Base-by-base conservation (phyloP, 2,113 vertebrate species). In the Ophthalmolycus amberensis region DNA sequence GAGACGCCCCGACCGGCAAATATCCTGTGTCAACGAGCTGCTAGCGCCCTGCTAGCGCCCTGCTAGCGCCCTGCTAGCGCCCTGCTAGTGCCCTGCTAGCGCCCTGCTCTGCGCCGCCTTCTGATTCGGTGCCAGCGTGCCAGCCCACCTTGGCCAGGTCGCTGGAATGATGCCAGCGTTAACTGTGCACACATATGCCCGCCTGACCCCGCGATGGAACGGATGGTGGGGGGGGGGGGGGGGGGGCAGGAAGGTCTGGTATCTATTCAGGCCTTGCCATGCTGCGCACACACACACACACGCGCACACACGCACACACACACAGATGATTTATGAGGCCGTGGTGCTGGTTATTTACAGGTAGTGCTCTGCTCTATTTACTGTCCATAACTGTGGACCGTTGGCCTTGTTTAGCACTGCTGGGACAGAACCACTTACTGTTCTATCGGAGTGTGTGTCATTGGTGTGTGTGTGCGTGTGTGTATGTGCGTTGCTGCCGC, bases 321-420 rank as follows among this genome's bases (percentile, higher is more conserved):
- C 56, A 70, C 52, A 25, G 1, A 75, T 77, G 82, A 93, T 91
- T 93, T 92, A 90, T 84, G 88, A 85, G 88, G 48, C 72, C 76
- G 42, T 72, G 68, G 76, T 88, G 81, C 54, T 73, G 84, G 84
- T 91, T 92, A 93, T 94, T 93, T 90, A 92, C 90, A 90, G 91
- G 87, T 84, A 58, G 60, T 84, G 84, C 80, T 88, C 73, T 77
- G 90, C 89, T 89, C 87, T 92, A 90, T 93, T 94, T 94, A 92
- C 88, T 88, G 89, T 88, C 89, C 83, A 88, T 92, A 90, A 91
- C 79, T 80, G 85, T 3, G 16, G 74, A 73, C 85, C 60, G 84
- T 82, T 89, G 86, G 88, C 92, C 90, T 93, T 93, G 90, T 94
- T 92, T 77, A 87, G 80, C 77, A 81, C 89, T 74, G 63, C 75